Evolutionary conservation across 92 coral and sea anemone species (phyloP).

Genomic region (Phenganax subtilis): DNA sequence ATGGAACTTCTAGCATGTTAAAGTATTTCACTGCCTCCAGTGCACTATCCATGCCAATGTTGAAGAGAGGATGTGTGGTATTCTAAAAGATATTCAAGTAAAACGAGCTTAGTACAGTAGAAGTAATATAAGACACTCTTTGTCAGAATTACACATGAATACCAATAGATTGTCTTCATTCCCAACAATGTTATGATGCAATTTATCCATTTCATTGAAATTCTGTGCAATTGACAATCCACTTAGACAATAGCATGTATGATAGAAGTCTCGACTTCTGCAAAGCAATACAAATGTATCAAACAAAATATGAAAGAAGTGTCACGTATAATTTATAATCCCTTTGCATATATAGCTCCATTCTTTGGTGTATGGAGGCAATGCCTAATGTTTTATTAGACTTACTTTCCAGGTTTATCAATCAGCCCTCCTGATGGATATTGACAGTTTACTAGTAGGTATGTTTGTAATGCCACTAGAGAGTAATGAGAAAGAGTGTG

Average conservation of each 20-base stretch:
- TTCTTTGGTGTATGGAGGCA: too few species aligned
- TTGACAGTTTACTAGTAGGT: conserved; percentile 80
- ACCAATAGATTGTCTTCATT: conserved; percentile 57
- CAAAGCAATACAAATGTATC: not conserved
- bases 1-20: conserved; percentile 57
- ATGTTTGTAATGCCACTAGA: conserved; percentile 72
- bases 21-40: conserved; percentile 63
- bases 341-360: too few species aligned
- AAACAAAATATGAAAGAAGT: not conserved
- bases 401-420: conserved; percentile 91
- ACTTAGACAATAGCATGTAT: conserved; percentile 93
- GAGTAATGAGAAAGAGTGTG: not conserved
- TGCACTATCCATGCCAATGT: conserved; percentile 78
- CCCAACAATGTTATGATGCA: conserved; percentile 62
- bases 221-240: conserved; percentile 95
- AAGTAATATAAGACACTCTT: not conserved
- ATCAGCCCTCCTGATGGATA: conserved; percentile 80
- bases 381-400: not conserved
- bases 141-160: not conserved
- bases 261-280: conserved; percentile 78
- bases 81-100: conserved; percentile 12
- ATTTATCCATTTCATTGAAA: conserved; percentile 65
- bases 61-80: conserved; percentile 84
- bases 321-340: too few species aligned
- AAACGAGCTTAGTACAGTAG: not conserved